Conservation (phyloP, 1,140 invertebrate genomes). For the Neelides sp. region DNA sequence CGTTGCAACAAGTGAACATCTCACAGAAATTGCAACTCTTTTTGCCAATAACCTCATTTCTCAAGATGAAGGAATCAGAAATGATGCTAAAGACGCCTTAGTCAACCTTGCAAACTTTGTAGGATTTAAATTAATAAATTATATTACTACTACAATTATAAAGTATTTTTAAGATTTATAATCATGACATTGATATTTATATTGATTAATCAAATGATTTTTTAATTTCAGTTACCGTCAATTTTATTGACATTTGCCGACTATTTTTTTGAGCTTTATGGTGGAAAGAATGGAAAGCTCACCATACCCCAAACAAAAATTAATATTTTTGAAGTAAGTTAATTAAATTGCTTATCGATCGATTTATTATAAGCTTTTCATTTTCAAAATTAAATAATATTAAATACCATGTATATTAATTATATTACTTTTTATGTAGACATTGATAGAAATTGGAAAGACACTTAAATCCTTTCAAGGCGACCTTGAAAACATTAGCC, state of each 20-base stretch:
- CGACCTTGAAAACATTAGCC: background rate
- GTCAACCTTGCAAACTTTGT: too few relatives aligned
- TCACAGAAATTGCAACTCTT: too few relatives aligned
- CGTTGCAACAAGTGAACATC: too few relatives aligned
- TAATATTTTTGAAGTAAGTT: constrained; percentile 59
- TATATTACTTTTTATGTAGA: background rate
- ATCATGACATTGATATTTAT: too few relatives aligned
- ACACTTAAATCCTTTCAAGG: background rate
- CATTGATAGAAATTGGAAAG: background rate
- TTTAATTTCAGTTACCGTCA: background rate
- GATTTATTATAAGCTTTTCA: background rate
- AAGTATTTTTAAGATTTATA: too few relatives aligned
- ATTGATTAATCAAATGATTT: background rate
- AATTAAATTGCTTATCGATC: background rate
- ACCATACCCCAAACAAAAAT: constrained; percentile 77
- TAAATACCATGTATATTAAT: background rate
- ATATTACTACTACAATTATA: too few relatives aligned
- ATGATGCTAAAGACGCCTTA: too few relatives aligned
- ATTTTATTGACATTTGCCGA: constrained; percentile 43
- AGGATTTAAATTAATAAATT: too few relatives aligned
- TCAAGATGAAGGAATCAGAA: too few relatives aligned
- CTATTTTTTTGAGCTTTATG: constrained; percentile 66
- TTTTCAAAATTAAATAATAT: background rate
- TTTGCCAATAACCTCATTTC: too few relatives aligned
- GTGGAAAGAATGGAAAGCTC: constrained; percentile 83